phyloP scores from a whole-genome alignment of 2,888 invertebrate species.

The Antheraea assamensis region DNA sequence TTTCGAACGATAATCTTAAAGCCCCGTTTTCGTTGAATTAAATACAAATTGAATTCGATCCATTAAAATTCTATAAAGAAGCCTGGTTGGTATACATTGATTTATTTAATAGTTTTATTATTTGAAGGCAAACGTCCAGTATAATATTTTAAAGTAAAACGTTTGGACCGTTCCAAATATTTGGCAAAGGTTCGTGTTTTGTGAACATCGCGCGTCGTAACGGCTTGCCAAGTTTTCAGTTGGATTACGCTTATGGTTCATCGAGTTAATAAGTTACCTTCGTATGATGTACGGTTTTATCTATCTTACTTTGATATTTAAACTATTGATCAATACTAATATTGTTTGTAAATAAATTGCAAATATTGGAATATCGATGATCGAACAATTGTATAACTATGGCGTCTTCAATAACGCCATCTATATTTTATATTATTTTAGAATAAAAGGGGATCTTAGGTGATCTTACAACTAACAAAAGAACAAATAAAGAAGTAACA shows the following conservation, averaged over 20 bases:
- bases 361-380: too few species aligned
- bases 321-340: neutral
- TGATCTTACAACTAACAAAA: too few species aligned
- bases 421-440: too few species aligned
- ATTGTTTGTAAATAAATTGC: too few species aligned
- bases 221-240: slow-evolving; percentile 1
- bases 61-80: neutral
- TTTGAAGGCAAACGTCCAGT: neutral
- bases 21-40: too few species aligned
- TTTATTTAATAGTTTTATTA: neutral
- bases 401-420: too few species aligned
- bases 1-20: neutral
- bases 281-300: neutral
- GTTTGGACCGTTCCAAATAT: neutral
- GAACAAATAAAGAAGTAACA: too few species aligned
- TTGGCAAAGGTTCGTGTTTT: slow-evolving; percentile 9
- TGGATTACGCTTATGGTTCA: slow-evolving; percentile 2
- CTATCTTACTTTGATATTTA: neutral
- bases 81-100: neutral
- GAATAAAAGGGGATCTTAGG: too few species aligned
- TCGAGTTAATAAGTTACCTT: slow-evolving; percentile 2
- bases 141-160: neutral
- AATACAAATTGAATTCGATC: neutral
- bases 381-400: too few species aligned
- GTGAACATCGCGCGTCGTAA: neutral